These are phyloP conservation scores for Morone chrysops DNA, from an alignment of 2,113 vertebrate species.

Conservation along the genomic window DNA sequence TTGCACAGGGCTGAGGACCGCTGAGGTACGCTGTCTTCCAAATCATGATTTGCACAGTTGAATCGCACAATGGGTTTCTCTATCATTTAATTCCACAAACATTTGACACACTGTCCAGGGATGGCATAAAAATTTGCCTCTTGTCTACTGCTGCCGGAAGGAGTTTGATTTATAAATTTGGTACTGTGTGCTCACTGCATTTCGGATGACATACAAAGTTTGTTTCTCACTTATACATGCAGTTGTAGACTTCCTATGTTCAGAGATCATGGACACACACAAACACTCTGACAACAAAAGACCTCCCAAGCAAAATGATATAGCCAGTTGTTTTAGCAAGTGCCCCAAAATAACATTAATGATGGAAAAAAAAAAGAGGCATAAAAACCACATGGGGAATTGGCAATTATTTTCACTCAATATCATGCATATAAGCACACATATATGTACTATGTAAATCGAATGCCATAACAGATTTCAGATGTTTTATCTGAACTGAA, in stretches of 20 bases:
- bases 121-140: background rate
- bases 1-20: slow-evolving; percentile 15
- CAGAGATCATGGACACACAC: background rate
- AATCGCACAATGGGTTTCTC: slow-evolving; percentile 13
- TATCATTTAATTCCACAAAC: slow-evolving; percentile 19
- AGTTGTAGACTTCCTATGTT: background rate
- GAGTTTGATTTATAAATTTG: background rate
- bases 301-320: background rate
- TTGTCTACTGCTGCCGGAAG: background rate
- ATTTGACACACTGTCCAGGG: background rate
- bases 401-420: too few species aligned
- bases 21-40: slow-evolving; percentile 27
- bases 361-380: background rate
- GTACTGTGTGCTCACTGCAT: background rate
- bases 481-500: background rate
- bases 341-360: too few species aligned
- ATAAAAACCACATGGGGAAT: background rate
- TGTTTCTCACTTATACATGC: background rate
- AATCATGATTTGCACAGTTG: slow-evolving; percentile 24
- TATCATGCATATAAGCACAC: background rate
- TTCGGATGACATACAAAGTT: background rate
- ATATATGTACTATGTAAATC: background rate
- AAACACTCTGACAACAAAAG: background rate
- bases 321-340: background rate
- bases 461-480: background rate